Conservation (phyloP, 1,140 invertebrate species). For the Drosophila prosaltans region DNA sequence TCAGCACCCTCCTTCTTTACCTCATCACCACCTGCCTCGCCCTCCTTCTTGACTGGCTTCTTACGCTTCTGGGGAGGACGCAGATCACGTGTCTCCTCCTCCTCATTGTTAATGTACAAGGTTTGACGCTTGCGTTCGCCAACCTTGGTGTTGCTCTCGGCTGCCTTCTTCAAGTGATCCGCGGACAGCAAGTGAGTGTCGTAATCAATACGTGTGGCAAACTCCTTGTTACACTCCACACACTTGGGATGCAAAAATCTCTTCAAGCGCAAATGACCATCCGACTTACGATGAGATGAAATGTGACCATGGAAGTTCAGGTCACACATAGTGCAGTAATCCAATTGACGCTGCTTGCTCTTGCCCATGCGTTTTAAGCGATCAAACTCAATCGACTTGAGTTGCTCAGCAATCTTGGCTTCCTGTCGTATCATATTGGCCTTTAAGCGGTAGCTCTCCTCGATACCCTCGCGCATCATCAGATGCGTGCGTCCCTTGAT, state of each 20-base stretch:
- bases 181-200: constrained; percentile 88
- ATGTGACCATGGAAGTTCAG: constrained; percentile 90
- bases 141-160: constrained; percentile 85
- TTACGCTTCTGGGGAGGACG: constrained; percentile 80
- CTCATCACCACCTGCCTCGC: constrained; percentile 58
- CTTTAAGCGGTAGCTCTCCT: constrained; percentile 91
- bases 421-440: constrained; percentile 92
- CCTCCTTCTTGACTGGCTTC: constrained; percentile 72
- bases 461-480: constrained; percentile 91
- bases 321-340: constrained; percentile 93
- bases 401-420: constrained; percentile 88
- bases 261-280: constrained; percentile 91
- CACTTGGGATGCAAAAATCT: constrained; percentile 92
- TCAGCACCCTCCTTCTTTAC: constrained; percentile 68
- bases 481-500: constrained; percentile 87
- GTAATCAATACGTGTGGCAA: constrained; percentile 89
- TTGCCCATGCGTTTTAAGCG: constrained; percentile 89
- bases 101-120: constrained; percentile 81
- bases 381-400: constrained; percentile 86
- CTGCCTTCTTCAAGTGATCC: constrained; percentile 87
- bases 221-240: constrained; percentile 89
- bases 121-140: constrained; percentile 81
- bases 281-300: constrained; percentile 89
- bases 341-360: constrained; percentile 83
- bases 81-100: constrained; percentile 84